Base-by-base conservation (phyloP, 2,888 invertebrate species). In the Lottia scabra region DNA sequence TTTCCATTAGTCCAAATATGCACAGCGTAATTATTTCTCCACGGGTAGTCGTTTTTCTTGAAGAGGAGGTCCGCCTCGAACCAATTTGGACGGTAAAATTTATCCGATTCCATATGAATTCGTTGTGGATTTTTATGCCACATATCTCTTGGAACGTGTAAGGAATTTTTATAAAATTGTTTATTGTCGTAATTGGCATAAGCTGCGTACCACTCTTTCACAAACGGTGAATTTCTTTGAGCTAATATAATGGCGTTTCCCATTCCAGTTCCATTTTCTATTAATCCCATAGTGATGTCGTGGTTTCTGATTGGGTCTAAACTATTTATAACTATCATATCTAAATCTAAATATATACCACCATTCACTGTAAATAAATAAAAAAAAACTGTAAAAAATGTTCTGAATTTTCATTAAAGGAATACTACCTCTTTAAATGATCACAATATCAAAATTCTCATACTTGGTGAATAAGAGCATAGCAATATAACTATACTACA, bases 281-380 rank as follows among this genome's bases (percentile, higher is more conserved):
- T 69, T 30, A 78, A 71, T 1, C 78, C 78, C 75, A 75, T 75
- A 1, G 78, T 78, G 44, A 76, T 64, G 65, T 75, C 74, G 27
- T 73, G 65, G 12, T 65, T 13, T 10, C 76, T 69, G 15, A 79
- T 63, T 1, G 77, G 71, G 12, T 68, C 75, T 8, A 78, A 70
- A 44, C 71, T 62, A 23, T 71, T 69, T 3, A 73, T 27, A n/a
- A 79, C 70, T 43, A 79, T 72, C 67, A 79, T 75, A 65, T 79
- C 79, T 0, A 72, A 65, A 67, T 79, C 79, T 43, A 79, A 74
- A 65, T 78, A 78, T 63, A 79, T 76, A 15, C 79, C 79, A 13
- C 79, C 79, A 63, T 75, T 78, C 46, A 77, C 71, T 72, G 76
- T 48, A 73, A 72, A n/a, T 67, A 3, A 67, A 71, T 0, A 45